A percentile compares a stretch with the other conserved stretches of the same genome.
Evolutionary conservation across 2,113 vertebrate species (phyloP).

Genomic region (Rhinolophus ferrumequinum): DNA sequence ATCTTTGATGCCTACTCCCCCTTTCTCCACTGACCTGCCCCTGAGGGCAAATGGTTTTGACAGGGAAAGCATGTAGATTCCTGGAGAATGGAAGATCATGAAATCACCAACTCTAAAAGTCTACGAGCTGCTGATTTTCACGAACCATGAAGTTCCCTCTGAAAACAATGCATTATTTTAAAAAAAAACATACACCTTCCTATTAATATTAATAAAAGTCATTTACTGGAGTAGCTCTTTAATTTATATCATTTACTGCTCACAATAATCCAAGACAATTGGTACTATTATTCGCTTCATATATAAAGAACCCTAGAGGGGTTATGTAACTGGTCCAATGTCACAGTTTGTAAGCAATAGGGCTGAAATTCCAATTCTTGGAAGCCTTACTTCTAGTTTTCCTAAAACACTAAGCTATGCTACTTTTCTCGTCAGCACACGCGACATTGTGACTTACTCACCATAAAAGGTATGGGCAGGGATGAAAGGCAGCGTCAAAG

Average conservation of each 20-base stretch:
- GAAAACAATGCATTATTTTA: not conserved
- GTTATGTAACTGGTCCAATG: not conserved
- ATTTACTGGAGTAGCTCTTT: not conserved
- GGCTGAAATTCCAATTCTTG: not conserved
- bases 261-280: not conserved
- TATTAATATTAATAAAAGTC: not conserved
- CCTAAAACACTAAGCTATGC: not conserved
- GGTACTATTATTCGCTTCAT: not conserved
- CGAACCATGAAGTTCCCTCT: not conserved
- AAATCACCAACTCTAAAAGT: not conserved
- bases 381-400: not conserved
- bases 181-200: not conserved
- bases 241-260: not conserved
- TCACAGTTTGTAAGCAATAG: not conserved
- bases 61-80: not conserved
- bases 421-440: not conserved
- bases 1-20: not conserved
- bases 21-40: not conserved
- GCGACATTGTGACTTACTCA: not conserved
- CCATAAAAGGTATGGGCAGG: not conserved
- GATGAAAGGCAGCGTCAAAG: not conserved
- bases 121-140: not conserved
- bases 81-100: not conserved
- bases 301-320: not conserved
- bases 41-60: not conserved